Evolutionary conservation across 2,888 invertebrate species (phyloP).

Genomic region (Hydrotaea diabolus): DNA sequence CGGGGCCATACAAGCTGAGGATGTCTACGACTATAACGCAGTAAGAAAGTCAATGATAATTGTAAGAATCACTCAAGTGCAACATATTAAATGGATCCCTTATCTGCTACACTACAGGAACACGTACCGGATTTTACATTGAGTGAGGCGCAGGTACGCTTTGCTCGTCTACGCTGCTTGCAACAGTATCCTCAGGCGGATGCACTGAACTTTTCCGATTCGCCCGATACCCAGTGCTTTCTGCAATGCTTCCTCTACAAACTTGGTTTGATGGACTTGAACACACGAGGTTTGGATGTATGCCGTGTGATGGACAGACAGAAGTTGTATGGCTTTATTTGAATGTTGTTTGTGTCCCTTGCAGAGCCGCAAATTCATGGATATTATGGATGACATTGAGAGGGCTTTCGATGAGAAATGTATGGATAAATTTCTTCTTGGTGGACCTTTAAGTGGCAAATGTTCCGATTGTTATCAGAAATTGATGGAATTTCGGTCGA

Average conservation of each 20-base stretch:
- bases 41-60: slow-evolving; percentile 11
- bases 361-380: slow-evolving; percentile 46
- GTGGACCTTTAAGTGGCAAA: slow-evolving; percentile 68
- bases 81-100: neutral
- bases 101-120: neutral
- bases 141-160: slow-evolving; percentile 59
- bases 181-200: slow-evolving; percentile 67
- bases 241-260: slow-evolving; percentile 73
- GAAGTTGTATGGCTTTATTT: neutral
- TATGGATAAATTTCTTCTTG: slow-evolving; percentile 53
- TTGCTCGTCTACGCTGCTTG: slow-evolving; percentile 68
- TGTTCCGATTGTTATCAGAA: slow-evolving; percentile 69
- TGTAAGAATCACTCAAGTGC: neutral
- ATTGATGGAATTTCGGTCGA: slow-evolving; percentile 63
- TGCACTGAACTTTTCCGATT: slow-evolving; percentile 69
- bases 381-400: slow-evolving; percentile 59
- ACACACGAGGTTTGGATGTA: slow-evolving; percentile 71
- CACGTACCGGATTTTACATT: slow-evolving; percentile 21
- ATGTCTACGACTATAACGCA: neutral
- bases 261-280: slow-evolving; percentile 72
- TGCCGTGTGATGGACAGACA: slow-evolving; percentile 42
- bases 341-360: neutral
- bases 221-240: slow-evolving; percentile 72
- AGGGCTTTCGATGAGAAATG: slow-evolving; percentile 53
- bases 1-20: neutral